Evolutionary conservation across 2,797 vertebrate genomes (phyloP).

Genomic region (Lemur catta): DNA sequence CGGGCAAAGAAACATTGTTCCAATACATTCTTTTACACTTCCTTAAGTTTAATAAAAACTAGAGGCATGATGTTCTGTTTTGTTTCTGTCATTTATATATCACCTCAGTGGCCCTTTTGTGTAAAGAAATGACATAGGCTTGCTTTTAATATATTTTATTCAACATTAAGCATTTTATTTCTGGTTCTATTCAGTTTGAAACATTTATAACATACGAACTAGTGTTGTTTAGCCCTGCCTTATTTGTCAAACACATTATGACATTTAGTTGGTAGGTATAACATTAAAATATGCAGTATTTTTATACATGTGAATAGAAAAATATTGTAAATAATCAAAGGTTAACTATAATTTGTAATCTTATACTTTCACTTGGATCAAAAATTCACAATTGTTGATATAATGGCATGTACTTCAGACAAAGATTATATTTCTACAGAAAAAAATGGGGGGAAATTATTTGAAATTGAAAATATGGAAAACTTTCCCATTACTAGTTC

Average conservation of each 20-base stretch:
- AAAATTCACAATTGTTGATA: neutral
- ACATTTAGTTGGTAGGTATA: neutral
- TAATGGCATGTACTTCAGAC: neutral
- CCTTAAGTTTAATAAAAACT: conserved; percentile 19
- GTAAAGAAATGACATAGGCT: neutral
- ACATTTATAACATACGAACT: neutral
- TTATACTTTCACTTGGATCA: neutral
- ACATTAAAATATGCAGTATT: neutral
- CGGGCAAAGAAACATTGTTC: neutral
- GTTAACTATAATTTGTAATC: neutral
- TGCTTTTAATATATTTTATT: neutral
- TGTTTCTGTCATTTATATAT: neutral
- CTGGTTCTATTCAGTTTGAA: neutral
- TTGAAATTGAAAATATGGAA: neutral
- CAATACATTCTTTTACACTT: neutral
- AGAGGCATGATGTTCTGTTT: neutral
- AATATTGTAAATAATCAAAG: conserved; percentile 30
- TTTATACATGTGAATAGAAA: neutral
- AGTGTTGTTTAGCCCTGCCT: neutral
- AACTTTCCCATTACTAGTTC: neutral
- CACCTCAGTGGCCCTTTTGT: neutral
- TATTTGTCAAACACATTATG: neutral
- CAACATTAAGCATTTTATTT: neutral
- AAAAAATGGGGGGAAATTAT: neutral
- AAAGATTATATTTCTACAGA: neutral